Conservation (phyloP, 2,113 vertebrate genomes). For the Ellobius talpinus region DNA sequence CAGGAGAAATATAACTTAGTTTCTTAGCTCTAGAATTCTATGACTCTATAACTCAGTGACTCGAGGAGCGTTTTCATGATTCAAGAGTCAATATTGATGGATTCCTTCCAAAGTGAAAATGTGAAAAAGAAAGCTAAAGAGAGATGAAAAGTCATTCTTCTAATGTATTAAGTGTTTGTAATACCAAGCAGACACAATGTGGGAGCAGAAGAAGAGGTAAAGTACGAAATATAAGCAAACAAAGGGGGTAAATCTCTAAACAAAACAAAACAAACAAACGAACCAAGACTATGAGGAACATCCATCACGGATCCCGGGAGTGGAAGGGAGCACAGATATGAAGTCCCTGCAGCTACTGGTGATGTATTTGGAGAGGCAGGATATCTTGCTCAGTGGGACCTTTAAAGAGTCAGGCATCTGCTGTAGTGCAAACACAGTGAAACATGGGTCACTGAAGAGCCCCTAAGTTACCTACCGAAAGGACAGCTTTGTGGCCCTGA, state of each 20-base stretch:
- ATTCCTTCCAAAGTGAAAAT: slow-evolving; percentile 59
- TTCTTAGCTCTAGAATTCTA: slow-evolving; percentile 44
- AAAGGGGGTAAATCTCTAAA: background rate
- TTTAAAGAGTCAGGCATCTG: slow-evolving; percentile 73
- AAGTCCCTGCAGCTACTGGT: slow-evolving; percentile 57
- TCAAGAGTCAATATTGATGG: slow-evolving; percentile 63
- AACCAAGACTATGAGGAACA: background rate
- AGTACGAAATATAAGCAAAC: slow-evolving; percentile 35
- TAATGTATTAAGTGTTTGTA: slow-evolving; percentile 62
- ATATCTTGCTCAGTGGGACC: slow-evolving; percentile 71
- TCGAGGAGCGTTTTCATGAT: slow-evolving; percentile 69
- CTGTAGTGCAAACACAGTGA: slow-evolving; percentile 68
- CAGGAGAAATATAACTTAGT: slow-evolving; percentile 60
- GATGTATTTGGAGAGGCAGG: slow-evolving; percentile 71
- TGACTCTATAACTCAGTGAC: slow-evolving; percentile 69
- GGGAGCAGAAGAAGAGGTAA: slow-evolving; percentile 36
- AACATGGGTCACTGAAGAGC: slow-evolving; percentile 70
- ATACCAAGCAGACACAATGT: slow-evolving; percentile 27
- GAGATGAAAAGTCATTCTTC: slow-evolving; percentile 44
- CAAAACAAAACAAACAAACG: background rate
- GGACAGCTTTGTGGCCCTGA: slow-evolving; percentile 69
- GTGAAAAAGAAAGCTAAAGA: slow-evolving; percentile 27
- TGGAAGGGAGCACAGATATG: slow-evolving; percentile 36
- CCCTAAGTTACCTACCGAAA: slow-evolving; percentile 69
- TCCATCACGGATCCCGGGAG: slow-evolving; percentile 53